Base-by-base conservation (phyloP, 2,113 vertebrate genomes). In the Aphelocoma coerulescens region DNA sequence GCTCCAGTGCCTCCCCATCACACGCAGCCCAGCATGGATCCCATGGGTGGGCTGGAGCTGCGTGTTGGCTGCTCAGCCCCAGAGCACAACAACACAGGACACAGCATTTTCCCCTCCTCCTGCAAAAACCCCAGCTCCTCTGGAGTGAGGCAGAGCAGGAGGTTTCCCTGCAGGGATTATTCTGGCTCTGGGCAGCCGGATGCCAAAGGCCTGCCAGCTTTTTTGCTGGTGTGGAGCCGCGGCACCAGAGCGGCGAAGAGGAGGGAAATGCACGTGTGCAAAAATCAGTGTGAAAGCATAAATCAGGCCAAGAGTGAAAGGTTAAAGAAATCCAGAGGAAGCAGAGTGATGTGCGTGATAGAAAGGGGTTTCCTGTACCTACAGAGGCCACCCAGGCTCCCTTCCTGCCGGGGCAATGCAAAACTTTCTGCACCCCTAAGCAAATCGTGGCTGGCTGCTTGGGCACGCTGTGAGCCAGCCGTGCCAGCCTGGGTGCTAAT, bases 241-340 rank as follows among this genome's bases (percentile, higher is more conserved):
- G 46, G 43, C 74, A 57, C 5, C 1, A 6, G 63, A 28, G 59
- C 3, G 20, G 67, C 21, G 59, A 83, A 67, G 41, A 3, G 85
- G 48, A 3, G 91, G 89, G 71, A 91, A 79, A 65, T 39, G 78
- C 77, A 44, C 6, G 7, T 21, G 14, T 55, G 88, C 62, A 88
- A 76, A 93, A 93, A 91, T 91, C 89, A 55, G 85, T 91, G 88
- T 80, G 85, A 88, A 83, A 72, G 85, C 82, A 90, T 91, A 95
- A 96, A 94, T 96, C 95, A 89, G 87, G 80, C 91, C 1, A 9
- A 71, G 89, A 96, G 96, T 81, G 95, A 96, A 96, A 96, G 96
- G 95, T 89, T 96, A 96, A 96, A 93, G 95, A 94, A 95, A 96
- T 91, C 85, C 90, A 93, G 96, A 96, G 93, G 94, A 97, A 96